Conservation (phyloP, 2,888 invertebrate genomes). For the Drosophila subsilvestris region DNA sequence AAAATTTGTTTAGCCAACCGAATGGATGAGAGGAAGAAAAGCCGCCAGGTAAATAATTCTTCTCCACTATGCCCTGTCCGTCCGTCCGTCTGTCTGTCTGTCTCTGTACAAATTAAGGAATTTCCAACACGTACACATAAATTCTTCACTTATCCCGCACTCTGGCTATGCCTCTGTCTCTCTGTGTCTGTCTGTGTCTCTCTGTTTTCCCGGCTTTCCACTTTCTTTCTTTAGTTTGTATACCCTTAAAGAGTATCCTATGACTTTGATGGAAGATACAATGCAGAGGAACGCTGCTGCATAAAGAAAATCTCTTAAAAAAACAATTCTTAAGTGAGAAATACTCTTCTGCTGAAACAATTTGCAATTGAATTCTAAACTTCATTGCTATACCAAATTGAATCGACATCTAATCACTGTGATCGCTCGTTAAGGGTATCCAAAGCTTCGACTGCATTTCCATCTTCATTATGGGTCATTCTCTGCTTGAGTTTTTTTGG, state of each 20-base stretch:
- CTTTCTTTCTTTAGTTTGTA: conserved; percentile 18
- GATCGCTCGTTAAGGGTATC: background rate
- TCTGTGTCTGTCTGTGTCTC: conserved; percentile 21
- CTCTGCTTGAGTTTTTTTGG: background rate
- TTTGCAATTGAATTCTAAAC: too few species aligned
- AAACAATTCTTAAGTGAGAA: too few species aligned
- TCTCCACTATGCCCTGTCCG: background rate
- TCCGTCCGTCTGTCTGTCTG: background rate
- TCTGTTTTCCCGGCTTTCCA: conserved; percentile 21
- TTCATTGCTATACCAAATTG: background rate
- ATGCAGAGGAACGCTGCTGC: background rate
- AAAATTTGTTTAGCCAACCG: conserved; percentile 47
- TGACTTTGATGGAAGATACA: background rate
- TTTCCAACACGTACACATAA: conserved; percentile 66
- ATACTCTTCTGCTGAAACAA: too few species aligned
- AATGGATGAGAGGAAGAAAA: conserved; percentile 28
- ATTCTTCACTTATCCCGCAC: conserved; percentile 59
- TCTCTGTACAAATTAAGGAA: conserved; percentile 58
- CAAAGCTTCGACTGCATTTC: background rate
- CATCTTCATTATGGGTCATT: background rate
- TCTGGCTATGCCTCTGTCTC: conserved; percentile 45
- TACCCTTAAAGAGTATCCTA: background rate
- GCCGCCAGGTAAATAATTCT: conserved; percentile 57
- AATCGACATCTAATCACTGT: background rate
- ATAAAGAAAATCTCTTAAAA: too few species aligned